These are phyloP conservation scores for Hirtodrosophila cameraria DNA, from an alignment of 2,888 invertebrate genomes.

Conservation along the genomic window DNA sequence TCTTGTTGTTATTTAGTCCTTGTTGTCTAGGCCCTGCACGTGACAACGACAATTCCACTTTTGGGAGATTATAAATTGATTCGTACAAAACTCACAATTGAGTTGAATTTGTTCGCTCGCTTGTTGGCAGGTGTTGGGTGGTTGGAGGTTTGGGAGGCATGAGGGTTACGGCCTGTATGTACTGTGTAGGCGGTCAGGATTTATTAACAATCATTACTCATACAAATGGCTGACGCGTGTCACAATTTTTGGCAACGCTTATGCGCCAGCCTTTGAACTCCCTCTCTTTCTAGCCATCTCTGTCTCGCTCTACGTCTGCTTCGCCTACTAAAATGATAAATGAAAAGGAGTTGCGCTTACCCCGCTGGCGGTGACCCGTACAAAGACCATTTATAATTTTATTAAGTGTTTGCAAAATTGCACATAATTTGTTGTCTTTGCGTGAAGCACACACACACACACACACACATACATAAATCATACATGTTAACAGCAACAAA, in stretches of 20 bases:
- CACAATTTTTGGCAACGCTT: conserved; percentile 78
- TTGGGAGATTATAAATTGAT: conserved; percentile 77
- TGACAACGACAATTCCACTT: conserved; percentile 62
- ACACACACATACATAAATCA: conserved; percentile 56
- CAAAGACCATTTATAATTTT: conserved; percentile 81
- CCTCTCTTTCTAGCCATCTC: conserved; percentile 29
- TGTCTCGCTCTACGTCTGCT: too few relatives aligned
- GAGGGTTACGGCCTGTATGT: conserved; percentile 1
- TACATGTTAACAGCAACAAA: conserved; percentile 26
- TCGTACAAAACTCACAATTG: conserved; percentile 78
- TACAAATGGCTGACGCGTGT: conserved; percentile 82
- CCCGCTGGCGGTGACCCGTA: conserved; percentile 49
- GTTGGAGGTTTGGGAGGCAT: not conserved
- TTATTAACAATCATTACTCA: conserved; percentile 81
- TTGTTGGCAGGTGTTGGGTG: conserved; percentile 40
- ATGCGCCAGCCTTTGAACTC: conserved; percentile 73
- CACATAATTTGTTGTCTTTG: conserved; percentile 79
- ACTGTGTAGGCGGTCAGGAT: conserved; percentile 49
- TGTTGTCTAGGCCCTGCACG: conserved; percentile 63
- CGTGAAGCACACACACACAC: conserved; percentile 15
- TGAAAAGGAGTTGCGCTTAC: conserved; percentile 65
- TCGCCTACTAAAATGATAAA: too few relatives aligned
- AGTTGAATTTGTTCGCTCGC: conserved; percentile 66
- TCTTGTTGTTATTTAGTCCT: conserved; percentile 18
- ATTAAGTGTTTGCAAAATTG: conserved; percentile 81